Conservation (phyloP, 2,888 invertebrate species). For the Morinoia aosen region DNA sequence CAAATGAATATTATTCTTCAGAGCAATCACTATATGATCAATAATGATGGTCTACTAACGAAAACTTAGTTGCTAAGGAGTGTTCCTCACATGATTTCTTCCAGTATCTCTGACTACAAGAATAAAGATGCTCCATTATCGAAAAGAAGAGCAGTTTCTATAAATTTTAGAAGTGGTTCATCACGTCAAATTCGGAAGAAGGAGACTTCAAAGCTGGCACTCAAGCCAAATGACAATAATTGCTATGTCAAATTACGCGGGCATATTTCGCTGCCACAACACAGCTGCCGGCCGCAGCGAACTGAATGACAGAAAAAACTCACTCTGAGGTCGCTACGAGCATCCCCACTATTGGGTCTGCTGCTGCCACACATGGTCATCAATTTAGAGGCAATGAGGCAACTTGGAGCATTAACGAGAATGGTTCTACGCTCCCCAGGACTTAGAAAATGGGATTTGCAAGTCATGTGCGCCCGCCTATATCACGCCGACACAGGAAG, state of each 20-base stretch:
- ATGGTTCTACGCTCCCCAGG: not conserved
- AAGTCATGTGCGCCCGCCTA: not conserved
- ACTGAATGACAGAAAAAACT: not conserved
- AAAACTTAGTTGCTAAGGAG: not conserved
- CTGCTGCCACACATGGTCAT: not conserved
- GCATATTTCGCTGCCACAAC: not conserved
- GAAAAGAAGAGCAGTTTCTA: not conserved
- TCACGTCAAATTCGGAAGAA: not conserved
- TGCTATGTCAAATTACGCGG: too few species aligned
- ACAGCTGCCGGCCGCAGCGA: not conserved
- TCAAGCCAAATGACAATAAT: not conserved
- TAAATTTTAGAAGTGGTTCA: not conserved
- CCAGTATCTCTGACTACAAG: not conserved
- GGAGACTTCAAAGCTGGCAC: not conserved
- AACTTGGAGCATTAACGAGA: constrained; percentile 12
- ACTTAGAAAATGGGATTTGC: not conserved
- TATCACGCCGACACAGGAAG: not conserved
- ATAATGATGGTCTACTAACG: not conserved
- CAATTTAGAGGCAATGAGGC: not conserved
- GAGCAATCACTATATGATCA: not conserved
- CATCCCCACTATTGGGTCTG: not conserved
- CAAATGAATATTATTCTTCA: not conserved
- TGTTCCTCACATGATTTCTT: not conserved
- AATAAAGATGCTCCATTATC: not conserved
- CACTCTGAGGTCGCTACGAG: not conserved